Base-by-base conservation (phyloP, 2,888 invertebrate genomes). In the Nycteola revayana region DNA sequence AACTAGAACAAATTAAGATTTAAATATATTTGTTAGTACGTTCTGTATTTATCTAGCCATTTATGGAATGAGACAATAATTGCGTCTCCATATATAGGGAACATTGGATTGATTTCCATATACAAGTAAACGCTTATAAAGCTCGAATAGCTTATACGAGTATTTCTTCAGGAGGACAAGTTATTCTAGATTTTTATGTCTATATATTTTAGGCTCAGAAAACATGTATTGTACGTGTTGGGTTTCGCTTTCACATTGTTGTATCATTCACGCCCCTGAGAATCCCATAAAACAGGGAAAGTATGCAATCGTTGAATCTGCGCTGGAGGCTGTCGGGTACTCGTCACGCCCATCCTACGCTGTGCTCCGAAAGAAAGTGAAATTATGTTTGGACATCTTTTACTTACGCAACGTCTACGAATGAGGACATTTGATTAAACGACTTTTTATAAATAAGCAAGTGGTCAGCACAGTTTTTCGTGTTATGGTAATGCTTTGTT, bases 221-320 rank as follows among this genome's bases (percentile, higher is more conserved):
- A 8, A 18, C 10, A 25, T 10, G 5, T 14, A 14, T 27, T 10
- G 5, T 14, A 14, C 14, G 2, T 21, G 21, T 7, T n/a, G n/a
- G 3, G 7, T 21, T 21, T 21, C 53, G 56, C 75, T 77, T 75
- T 79, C 76, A 66, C 74, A 59, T 56, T 64, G 66, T 72, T 75
- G 69, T 71, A 60, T 73, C 63, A 77, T 65, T 67, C 61, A 55
- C 60, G 72, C 69, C 71, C 75, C 71, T 66, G 68, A 65, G 72
- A 69, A 80, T 85, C 77, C 77, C 80, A 85, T 82, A 83, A 84
- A 85, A 83, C 84, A 78, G 84, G 85, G 86, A 86, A 87, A 87
- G 86, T 84, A 70, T 77, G 66, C 77, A 76, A 82, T 81, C 69
- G 21, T 5, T 75, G 64, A 65, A 60, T 53, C 49, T 54, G n/a